These are phyloP conservation scores for Eurystomus gularis DNA, from an alignment of 2,113 vertebrate genomes.

Conservation along the genomic window DNA sequence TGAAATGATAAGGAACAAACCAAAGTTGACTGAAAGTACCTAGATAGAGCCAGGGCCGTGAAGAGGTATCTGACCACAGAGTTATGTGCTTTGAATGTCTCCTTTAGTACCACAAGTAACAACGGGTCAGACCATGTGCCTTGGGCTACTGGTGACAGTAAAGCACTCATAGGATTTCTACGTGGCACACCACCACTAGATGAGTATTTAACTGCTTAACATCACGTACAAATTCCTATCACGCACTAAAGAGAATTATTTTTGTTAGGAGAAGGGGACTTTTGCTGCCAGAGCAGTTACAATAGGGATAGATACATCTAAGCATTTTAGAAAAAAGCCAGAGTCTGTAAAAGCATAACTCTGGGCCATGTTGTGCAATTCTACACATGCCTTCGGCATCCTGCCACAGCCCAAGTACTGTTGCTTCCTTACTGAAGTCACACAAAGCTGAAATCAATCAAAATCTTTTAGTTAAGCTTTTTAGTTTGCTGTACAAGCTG, in stretches of 20 bases:
- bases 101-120: neutral
- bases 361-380: neutral
- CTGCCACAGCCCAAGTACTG: neutral
- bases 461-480: neutral
- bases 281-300: neutral
- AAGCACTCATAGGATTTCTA: neutral
- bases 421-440: neutral
- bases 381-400: neutral
- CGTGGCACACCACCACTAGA: neutral
- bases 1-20: neutral
- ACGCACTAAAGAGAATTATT: neutral
- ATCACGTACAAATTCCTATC: neutral
- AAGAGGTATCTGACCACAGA: neutral
- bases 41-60: neutral
- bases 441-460: neutral
- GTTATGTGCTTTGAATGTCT: neutral
- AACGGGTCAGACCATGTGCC: rapidly evolving
- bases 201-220: neutral
- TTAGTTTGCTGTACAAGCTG: neutral
- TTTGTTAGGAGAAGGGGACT: neutral
- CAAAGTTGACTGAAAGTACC: neutral
- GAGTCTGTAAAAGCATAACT: neutral
- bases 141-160: neutral
- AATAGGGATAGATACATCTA: neutral
- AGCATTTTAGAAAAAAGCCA: neutral